Percentiles rank a stretch among this genome's conserved stretches.
Conservation (phyloP, 2,888 invertebrate genomes). For the Ormyrus labotus region DNA sequence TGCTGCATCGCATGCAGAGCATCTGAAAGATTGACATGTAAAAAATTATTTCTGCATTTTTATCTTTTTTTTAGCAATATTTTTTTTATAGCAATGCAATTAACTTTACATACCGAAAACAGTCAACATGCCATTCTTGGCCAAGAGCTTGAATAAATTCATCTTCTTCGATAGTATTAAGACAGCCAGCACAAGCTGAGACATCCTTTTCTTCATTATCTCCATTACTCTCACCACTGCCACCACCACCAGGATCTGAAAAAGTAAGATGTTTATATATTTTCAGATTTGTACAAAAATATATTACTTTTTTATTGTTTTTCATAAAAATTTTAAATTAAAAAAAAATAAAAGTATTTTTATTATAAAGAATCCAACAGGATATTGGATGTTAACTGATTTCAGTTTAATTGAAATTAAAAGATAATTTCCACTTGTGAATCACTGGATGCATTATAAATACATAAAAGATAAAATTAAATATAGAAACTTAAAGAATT, state of each 20-base stretch:
- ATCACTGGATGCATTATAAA: too few relatives aligned
- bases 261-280: slow-evolving; percentile 12
- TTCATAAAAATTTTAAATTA: too few relatives aligned
- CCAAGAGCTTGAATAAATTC: slow-evolving; percentile 89
- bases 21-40: slow-evolving; percentile 78
- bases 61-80: slow-evolving; percentile 3
- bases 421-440: too few relatives aligned
- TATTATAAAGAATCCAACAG: too few relatives aligned
- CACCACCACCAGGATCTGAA: slow-evolving; percentile 69
- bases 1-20: slow-evolving; percentile 91
- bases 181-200: slow-evolving; percentile 83
- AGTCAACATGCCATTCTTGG: slow-evolving; percentile 93
- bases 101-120: slow-evolving; percentile 82
- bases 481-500: background rate
- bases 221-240: slow-evolving; percentile 60
- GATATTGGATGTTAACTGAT: too few relatives aligned
- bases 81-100: background rate
- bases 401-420: too few relatives aligned
- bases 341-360: too few relatives aligned
- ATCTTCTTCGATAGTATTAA: slow-evolving; percentile 85
- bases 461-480: background rate
- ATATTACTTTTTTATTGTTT: too few relatives aligned
- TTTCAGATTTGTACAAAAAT: background rate
- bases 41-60: background rate
- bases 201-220: slow-evolving; percentile 65